Percentiles rank a stretch among this genome's conserved stretches.
Evolutionary conservation across 2,888 invertebrate species (phyloP).

Genomic region (Dynastes tityus): DNA sequence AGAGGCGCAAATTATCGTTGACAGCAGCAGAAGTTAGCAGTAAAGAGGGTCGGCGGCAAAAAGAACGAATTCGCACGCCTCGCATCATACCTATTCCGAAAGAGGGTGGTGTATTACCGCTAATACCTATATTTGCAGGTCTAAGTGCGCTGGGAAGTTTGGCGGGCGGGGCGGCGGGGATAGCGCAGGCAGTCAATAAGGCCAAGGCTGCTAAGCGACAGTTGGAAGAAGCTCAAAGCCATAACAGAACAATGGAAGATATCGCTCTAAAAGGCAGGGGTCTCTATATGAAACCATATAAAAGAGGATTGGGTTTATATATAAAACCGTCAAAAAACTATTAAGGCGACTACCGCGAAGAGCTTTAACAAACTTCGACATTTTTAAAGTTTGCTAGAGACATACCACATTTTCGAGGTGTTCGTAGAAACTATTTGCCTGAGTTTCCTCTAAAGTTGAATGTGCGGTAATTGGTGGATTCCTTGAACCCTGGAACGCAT

Average conservation of each 20-base stretch:
- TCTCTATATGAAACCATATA: slow-evolving; percentile 56
- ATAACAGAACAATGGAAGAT: slow-evolving; percentile 60
- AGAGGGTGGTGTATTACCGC: slow-evolving; percentile 59
- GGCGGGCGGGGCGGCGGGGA: slow-evolving; percentile 55
- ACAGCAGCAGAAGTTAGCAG: slow-evolving; percentile 25
- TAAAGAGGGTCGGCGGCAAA: slow-evolving; percentile 35
- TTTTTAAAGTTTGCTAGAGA: slow-evolving; percentile 46
- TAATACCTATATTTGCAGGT: slow-evolving; percentile 59
- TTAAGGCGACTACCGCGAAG: slow-evolving; percentile 54
- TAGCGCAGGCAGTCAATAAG: slow-evolving; percentile 59
- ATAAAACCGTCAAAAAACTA: slow-evolving; percentile 52
- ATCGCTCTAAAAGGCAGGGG: slow-evolving; percentile 55
- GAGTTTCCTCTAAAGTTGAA: slow-evolving; percentile 52
- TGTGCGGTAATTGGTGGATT: slow-evolving; percentile 59
- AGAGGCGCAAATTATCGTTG: slow-evolving; percentile 39
- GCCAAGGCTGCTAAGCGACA: slow-evolving; percentile 56
- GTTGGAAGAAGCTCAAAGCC: slow-evolving; percentile 58
- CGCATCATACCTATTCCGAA: slow-evolving; percentile 63
- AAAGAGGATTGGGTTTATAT: slow-evolving; percentile 23
- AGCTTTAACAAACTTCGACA: slow-evolving; percentile 55
- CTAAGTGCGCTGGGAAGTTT: slow-evolving; percentile 56
- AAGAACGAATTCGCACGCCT: slow-evolving; percentile 54
- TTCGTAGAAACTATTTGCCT: slow-evolving; percentile 57
- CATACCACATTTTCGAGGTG: slow-evolving; percentile 55
- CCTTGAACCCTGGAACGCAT: slow-evolving; percentile 59